These are phyloP conservation scores for Sylvia borin DNA, from an alignment of 2,797 vertebrate genomes.

Conservation along the genomic window DNA sequence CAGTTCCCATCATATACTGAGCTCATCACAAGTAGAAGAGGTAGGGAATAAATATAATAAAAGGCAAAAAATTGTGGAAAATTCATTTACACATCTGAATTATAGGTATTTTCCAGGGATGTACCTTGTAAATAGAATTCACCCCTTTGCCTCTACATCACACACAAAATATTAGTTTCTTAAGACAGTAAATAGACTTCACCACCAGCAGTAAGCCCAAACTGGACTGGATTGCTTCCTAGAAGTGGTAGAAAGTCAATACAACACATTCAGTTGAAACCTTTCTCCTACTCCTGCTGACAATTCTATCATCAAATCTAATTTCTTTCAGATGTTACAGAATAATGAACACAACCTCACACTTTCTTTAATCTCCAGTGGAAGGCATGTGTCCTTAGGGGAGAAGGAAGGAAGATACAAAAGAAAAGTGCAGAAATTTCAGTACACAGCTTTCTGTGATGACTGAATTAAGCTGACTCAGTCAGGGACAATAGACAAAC, in stretches of 20 bases:
- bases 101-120: background rate
- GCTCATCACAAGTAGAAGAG: background rate
- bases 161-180: background rate
- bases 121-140: background rate
- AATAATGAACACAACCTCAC: background rate
- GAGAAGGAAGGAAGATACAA: background rate
- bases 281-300: background rate
- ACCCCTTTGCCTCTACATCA: background rate
- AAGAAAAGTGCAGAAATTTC: background rate
- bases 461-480: background rate
- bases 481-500: background rate
- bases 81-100: background rate
- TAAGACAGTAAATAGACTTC: background rate
- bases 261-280: background rate
- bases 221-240: background rate
- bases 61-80: background rate
- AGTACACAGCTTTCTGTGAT: background rate
- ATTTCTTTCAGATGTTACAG: conserved; percentile 16
- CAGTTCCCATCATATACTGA: background rate
- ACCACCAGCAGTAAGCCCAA: background rate
- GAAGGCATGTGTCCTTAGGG: background rate
- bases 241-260: conserved; percentile 19
- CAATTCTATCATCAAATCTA: conserved; percentile 18
- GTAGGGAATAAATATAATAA: background rate
- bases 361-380: background rate